Percentiles rank a stretch among this genome's conserved stretches.
These are phyloP conservation scores for Leptobrachium leishanense DNA, from an alignment of 2,113 vertebrate genomes.

Conservation along the genomic window DNA sequence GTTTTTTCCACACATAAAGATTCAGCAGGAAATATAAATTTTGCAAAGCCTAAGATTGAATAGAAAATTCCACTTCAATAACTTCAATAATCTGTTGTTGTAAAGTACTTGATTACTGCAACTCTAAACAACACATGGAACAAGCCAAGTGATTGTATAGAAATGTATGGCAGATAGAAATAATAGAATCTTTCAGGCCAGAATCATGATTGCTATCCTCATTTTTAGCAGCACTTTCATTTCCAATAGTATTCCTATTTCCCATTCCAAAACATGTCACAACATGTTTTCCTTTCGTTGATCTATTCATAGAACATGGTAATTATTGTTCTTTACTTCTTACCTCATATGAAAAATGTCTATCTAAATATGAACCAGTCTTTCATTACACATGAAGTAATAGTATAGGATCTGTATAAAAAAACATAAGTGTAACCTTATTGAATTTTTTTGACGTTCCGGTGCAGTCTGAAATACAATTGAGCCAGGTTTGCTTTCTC, in stretches of 20 bases:
- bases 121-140: slow-evolving; percentile 19
- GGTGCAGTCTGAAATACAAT: no score
- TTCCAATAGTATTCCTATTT: slow-evolving; percentile 1
- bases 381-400: no score
- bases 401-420: no score
- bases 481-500: no score
- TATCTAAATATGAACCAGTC: not conserved
- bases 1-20: slow-evolving; percentile 3
- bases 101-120: slow-evolving; percentile 27
- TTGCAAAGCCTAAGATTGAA: slow-evolving; percentile 30
- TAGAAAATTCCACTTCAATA: slow-evolving; percentile 8
- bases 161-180: slow-evolving; percentile 21
- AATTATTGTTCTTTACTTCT: not conserved
- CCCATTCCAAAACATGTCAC: slow-evolving; percentile 20
- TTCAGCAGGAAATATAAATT: slow-evolving; percentile 37
- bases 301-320: not conserved
- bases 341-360: not conserved
- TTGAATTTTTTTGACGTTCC: no score
- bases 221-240: slow-evolving; percentile 22
- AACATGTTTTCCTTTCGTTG: not conserved
- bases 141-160: slow-evolving; percentile 43
- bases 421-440: no score
- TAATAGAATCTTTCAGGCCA: slow-evolving; percentile 24
- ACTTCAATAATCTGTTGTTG: slow-evolving; percentile 19
- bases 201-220: slow-evolving; percentile 35